Base-by-base conservation (phyloP, 2,888 invertebrate species). In the Platerodrilus igneus region DNA sequence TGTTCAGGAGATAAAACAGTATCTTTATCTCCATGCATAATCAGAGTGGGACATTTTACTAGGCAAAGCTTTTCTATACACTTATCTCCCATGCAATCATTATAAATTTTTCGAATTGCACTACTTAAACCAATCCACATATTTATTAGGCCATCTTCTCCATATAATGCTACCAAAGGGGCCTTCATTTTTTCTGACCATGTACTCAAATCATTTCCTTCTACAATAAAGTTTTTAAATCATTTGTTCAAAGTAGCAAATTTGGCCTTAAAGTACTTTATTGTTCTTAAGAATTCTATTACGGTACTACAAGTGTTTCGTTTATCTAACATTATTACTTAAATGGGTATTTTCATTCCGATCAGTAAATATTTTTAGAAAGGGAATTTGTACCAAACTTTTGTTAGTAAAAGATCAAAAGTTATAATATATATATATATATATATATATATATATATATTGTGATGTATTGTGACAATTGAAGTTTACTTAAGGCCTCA, bases 11-110 rank as follows among this genome's bases (percentile, higher is more conserved):
- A 77, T 2, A 92, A 79, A 68, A 91, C 70, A 0, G 83, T 78
- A 67, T 94, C 93, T 60, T 86, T 86, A 48, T 77, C 75, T 0
- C 93, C 93, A 58, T 92, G 87, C 25, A 93, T 58, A 49, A 94
- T 82, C 11, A 89, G 74, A 0, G 87, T 87, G 0, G 86, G 85
- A 47, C 85, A 84, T 33, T 71, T 70, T 13, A 92, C 82, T 27
- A 80, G 69, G 2, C 72, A 62, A 22, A 91, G 58, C 18, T 74
- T 63, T 4, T 73, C 67, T 41, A 74, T 77, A 61, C 88, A 91
- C 45, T 90, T 76, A 57, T 92, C 76, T 1, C 88, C 88, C 17
- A 77, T 69, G n/a, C 77, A 69, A 0, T 77, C 73, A 3, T 74
- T 66, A 50, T 72, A 78, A 25, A 86, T 68, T 3, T 62, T 63